phyloP scores from a whole-genome alignment of 1,140 invertebrate species.

The Penaeus vannamei region DNA sequence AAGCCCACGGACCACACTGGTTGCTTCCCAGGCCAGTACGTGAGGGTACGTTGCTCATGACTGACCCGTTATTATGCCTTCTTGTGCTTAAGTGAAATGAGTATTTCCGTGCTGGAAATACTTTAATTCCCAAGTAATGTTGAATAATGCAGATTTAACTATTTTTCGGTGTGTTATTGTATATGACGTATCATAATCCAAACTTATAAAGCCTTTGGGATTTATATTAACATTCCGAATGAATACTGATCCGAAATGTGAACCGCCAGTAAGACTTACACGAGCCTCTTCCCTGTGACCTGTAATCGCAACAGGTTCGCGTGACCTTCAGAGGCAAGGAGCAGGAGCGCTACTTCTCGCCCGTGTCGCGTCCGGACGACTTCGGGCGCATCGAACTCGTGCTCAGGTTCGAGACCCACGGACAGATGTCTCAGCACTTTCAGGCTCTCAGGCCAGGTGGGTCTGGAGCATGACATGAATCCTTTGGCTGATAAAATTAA shows the following conservation, averaged over 20 bases:
- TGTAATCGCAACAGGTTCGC: conserved; percentile 27
- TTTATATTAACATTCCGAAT: too few relatives aligned
- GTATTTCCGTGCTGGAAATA: too few relatives aligned
- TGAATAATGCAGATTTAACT: too few relatives aligned
- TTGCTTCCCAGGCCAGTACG: conserved; percentile 58
- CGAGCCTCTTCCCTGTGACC: too few relatives aligned
- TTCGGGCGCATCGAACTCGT: conserved; percentile 54
- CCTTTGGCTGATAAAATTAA: too few relatives aligned
- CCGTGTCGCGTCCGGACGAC: conserved; percentile 59
- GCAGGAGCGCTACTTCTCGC: conserved; percentile 62
- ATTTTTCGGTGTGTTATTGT: too few relatives aligned
- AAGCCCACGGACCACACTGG: conserved; percentile 56
- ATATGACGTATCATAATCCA: too few relatives aligned
- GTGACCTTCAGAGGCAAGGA: conserved; percentile 39
- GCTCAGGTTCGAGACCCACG: conserved; percentile 63
- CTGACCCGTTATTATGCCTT: neutral
- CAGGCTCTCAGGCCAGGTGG: conserved; percentile 56
- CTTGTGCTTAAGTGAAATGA: neutral
- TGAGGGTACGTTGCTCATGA: conserved; percentile 43
- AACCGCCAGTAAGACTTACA: too few relatives aligned
- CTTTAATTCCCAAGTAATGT: too few relatives aligned
- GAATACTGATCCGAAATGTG: too few relatives aligned
- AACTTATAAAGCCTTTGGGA: too few relatives aligned
- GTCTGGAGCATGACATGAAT: neutral
- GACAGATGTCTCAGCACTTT: conserved; percentile 60